phyloP scores from a whole-genome alignment of 2,113 vertebrate genomes.

The Trinectes maculatus region DNA sequence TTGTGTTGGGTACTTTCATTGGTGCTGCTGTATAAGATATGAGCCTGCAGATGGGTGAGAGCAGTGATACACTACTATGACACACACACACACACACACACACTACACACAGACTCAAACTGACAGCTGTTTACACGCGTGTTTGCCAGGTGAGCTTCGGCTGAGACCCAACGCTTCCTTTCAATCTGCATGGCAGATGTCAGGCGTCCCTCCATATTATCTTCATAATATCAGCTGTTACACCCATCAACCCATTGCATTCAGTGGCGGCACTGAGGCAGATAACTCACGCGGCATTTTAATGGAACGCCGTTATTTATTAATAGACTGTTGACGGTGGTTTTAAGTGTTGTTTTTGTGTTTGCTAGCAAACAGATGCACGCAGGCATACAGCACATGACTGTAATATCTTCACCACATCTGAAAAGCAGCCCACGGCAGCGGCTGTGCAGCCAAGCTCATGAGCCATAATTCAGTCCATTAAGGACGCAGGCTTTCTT shows the following conservation, averaged over 20 bases:
- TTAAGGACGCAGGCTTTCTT: conserved; percentile 14
- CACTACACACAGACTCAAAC: too few relatives aligned
- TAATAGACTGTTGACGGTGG: conserved; percentile 27
- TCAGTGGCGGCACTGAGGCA: conserved; percentile 11
- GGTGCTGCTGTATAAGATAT: conserved; percentile 31
- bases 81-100: not conserved
- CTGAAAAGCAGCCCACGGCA: conserved; percentile 8
- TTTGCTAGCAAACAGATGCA: conserved; percentile 14
- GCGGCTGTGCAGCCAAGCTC: conserved; percentile 16
- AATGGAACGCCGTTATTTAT: conserved; percentile 46
- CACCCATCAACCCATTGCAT: too few relatives aligned
- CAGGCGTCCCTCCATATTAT: too few relatives aligned
- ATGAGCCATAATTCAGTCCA: conserved; percentile 27
- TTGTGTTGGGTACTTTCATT: conserved; percentile 22
- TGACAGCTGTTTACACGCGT: conserved; percentile 18
- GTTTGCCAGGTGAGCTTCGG: conserved; percentile 12
- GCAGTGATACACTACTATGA: conserved; percentile 31
- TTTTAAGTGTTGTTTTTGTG: conserved; percentile 23
- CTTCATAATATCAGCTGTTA: too few relatives aligned
- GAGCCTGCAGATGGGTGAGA: conserved; percentile 26
- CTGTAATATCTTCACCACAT: conserved; percentile 12
- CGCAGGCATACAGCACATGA: not conserved
- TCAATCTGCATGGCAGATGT: too few relatives aligned
- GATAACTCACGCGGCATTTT: conserved; percentile 42
- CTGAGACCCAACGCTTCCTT: too few relatives aligned